Conservation (phyloP, 64 coral and sea anemone species). For the Acropora yongei region DNA sequence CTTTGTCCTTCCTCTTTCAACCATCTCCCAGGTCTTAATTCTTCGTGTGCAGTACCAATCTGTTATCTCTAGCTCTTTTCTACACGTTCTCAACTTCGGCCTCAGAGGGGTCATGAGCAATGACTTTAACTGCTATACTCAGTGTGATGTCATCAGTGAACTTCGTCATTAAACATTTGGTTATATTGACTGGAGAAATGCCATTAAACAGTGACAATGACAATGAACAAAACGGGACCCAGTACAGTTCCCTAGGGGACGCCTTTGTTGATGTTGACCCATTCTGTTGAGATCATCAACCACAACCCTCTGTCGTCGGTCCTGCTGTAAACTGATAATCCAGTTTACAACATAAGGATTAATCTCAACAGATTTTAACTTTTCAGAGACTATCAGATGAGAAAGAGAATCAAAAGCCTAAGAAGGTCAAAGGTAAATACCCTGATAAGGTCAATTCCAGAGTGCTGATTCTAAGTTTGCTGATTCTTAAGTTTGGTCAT, state of each 20-base stretch:
- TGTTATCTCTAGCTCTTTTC: conserved; percentile 46
- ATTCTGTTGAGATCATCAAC: too few species aligned
- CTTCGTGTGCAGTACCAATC: conserved; percentile 27
- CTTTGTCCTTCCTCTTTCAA: conserved; percentile 44
- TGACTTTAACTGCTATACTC: conserved; percentile 25
- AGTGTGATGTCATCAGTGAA: conserved; percentile 55
- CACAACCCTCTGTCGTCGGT: too few species aligned
- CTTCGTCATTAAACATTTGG: conserved; percentile 24
- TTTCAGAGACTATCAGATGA: too few species aligned
- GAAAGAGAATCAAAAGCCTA: too few species aligned
- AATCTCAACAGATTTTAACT: too few species aligned
- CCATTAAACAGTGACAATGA: background rate
- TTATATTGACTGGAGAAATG: conserved; percentile 12
- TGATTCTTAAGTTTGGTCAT: background rate
- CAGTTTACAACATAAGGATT: too few species aligned
- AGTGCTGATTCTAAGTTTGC: background rate
- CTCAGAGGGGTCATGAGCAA: conserved; percentile 13
- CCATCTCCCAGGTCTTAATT: conserved; percentile 35
- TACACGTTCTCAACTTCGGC: conserved; percentile 28
- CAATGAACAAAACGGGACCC: too few species aligned
- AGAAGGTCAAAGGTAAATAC: too few species aligned
- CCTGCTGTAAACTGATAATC: too few species aligned
- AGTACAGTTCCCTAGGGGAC: too few species aligned
- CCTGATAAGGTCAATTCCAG: too few species aligned
- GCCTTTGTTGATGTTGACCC: too few species aligned